Percentiles rank a stretch among this genome's conserved stretches.
Evolutionary conservation across 2,888 invertebrate species (phyloP).

Genomic region (Drosophila limbata): DNA sequence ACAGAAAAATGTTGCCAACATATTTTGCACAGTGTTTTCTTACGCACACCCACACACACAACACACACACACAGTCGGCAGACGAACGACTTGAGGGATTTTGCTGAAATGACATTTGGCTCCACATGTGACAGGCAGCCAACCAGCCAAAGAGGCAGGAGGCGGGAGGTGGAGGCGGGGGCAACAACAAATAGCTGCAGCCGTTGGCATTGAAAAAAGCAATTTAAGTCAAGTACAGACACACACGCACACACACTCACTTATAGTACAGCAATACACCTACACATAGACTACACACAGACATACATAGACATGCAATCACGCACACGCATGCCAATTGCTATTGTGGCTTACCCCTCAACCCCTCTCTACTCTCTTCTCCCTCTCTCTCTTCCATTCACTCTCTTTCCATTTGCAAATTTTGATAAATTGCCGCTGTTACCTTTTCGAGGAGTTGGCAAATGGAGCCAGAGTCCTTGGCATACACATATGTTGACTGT

Average conservation of each 20-base stretch:
- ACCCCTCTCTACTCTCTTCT: neutral
- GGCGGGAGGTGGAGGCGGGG: constrained; percentile 18
- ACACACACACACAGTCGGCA: constrained; percentile 26
- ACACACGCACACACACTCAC: constrained; percentile 25
- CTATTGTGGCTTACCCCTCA: constrained; percentile 37
- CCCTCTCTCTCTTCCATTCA: neutral
- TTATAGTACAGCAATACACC: constrained; percentile 10
- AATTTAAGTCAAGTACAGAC: constrained; percentile 77
- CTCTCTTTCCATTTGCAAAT: constrained; percentile 52
- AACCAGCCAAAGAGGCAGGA: constrained; percentile 16
- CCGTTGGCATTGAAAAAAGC: constrained; percentile 81
- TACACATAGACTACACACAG: constrained; percentile 10
- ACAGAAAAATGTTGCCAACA: constrained; percentile 71
- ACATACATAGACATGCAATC: constrained; percentile 35
- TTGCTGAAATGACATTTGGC: constrained; percentile 84
- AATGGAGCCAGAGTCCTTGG: constrained; percentile 32
- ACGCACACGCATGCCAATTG: constrained; percentile 69
- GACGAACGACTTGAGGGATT: constrained; percentile 83
- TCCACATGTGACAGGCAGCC: constrained; percentile 77
- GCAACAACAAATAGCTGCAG: constrained; percentile 57
- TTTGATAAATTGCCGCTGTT: constrained; percentile 81
- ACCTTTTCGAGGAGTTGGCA: constrained; percentile 67
- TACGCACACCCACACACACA: constrained; percentile 34
- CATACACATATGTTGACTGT: constrained; percentile 52
- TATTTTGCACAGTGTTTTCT: constrained; percentile 68